Conservation (phyloP, 2,113 vertebrate genomes). For the Malurus alboscapulatus region DNA sequence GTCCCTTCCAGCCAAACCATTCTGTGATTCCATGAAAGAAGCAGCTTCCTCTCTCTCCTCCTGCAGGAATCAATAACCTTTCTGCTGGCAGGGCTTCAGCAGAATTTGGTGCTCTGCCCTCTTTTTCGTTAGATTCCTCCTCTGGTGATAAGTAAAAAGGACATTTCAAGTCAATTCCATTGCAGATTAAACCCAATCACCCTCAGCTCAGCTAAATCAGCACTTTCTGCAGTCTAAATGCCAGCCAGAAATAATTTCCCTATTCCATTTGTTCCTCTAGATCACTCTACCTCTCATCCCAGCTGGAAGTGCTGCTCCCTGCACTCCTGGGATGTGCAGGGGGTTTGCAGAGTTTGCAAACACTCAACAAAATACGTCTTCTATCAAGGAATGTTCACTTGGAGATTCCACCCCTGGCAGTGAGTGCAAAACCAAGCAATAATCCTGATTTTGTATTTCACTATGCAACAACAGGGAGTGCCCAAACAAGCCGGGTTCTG, state of each 20-base stretch:
- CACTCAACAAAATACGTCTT: background rate
- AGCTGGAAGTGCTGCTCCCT: background rate
- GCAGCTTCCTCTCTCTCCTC: background rate
- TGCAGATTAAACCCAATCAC: background rate
- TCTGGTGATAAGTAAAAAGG: background rate
- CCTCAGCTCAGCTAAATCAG: background rate
- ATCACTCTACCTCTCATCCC: background rate
- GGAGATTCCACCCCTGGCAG: background rate
- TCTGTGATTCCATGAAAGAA: background rate
- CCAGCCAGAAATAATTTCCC: background rate
- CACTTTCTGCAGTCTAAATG: background rate
- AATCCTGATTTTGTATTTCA: background rate
- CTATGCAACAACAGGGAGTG: background rate
- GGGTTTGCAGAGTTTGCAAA: fast-evolving
- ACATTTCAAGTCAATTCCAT: background rate
- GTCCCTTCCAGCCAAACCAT: background rate
- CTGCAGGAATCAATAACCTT: slow-evolving; percentile 10
- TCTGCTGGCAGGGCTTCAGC: background rate
- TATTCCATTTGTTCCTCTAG: background rate
- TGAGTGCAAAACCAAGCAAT: fast-evolving
- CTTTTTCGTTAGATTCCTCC: background rate
- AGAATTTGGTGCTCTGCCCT: background rate
- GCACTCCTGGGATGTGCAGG: background rate
- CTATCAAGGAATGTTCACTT: fast-evolving
- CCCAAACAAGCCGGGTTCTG: background rate